Conservation (phyloP, 2,797 vertebrate species). For the Lepilemur ruficaudatus region DNA sequence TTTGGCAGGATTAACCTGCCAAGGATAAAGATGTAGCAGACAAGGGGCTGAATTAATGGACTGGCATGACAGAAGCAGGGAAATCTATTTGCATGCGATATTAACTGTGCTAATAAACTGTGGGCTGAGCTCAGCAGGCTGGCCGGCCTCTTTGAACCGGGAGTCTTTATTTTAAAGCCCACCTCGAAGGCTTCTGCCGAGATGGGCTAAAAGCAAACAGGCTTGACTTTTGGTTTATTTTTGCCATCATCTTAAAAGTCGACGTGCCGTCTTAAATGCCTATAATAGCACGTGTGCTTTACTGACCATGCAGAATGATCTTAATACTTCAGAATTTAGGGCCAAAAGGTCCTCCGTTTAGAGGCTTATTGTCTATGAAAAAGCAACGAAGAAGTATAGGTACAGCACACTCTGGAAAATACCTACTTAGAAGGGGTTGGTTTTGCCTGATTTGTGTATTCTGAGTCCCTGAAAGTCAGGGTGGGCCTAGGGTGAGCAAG, state of each 20-base stretch:
- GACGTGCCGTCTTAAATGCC: background rate
- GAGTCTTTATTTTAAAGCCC: background rate
- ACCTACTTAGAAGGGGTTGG: background rate
- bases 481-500: background rate
- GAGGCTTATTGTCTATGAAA: background rate
- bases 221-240: background rate
- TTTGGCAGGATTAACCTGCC: conserved; percentile 88
- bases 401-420: background rate
- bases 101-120: conserved; percentile 74
- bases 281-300: background rate
- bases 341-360: background rate
- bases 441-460: background rate
- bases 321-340: background rate
- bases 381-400: background rate
- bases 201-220: too few species aligned
- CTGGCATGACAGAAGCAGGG: conserved; percentile 78
- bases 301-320: background rate
- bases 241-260: background rate
- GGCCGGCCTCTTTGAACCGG: background rate
- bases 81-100: conserved; percentile 83
- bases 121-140: background rate
- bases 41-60: conserved; percentile 87
- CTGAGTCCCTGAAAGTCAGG: background rate
- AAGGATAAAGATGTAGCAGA: conserved; percentile 87
- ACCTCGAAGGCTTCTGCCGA: background rate